phyloP scores from a whole-genome alignment of 2,797 vertebrate genomes.

The Alcedo quadribrachys region DNA sequence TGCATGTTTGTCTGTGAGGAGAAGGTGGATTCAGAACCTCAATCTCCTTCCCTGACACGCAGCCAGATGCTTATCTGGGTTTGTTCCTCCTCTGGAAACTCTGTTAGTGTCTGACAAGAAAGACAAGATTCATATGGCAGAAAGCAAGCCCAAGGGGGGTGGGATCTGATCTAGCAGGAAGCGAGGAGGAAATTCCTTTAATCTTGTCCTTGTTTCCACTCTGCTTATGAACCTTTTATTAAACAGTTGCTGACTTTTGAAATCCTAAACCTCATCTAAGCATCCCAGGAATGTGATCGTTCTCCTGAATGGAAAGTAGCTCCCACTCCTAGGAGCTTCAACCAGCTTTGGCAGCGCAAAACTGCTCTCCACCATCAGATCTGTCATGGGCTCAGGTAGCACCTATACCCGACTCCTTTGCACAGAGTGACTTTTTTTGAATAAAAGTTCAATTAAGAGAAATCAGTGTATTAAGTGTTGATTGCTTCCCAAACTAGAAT shows the following conservation, averaged over 20 bases:
- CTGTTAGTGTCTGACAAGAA: conserved; percentile 19
- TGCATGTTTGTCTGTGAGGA: background rate
- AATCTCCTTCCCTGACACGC: background rate
- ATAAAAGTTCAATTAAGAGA: background rate
- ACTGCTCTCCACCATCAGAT: rapidly evolving
- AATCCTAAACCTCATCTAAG: conserved; percentile 19
- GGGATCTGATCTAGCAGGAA: conserved; percentile 43
- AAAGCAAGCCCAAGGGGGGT: background rate
- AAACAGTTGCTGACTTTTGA: conserved; percentile 32
- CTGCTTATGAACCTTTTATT: conserved; percentile 39
- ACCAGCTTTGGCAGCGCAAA: background rate
- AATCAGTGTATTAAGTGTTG: background rate
- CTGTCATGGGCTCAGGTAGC: background rate
- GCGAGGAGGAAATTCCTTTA: conserved; percentile 38
- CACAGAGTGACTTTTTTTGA: background rate
- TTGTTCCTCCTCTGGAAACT: conserved; percentile 27
- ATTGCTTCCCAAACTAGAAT: background rate
- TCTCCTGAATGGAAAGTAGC: background rate
- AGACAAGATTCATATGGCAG: conserved; percentile 25
- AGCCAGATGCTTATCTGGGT: conserved; percentile 35
- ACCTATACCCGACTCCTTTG: background rate
- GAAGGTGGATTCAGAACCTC: background rate
- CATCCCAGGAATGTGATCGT: conserved; percentile 1
- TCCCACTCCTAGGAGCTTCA: background rate
- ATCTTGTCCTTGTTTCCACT: conserved; percentile 62